Evolutionary conservation across 1,140 invertebrate species (phyloP), one percentile per base, ranked within the genome.

Genomic region (Hyles euphorbiae): DNA sequence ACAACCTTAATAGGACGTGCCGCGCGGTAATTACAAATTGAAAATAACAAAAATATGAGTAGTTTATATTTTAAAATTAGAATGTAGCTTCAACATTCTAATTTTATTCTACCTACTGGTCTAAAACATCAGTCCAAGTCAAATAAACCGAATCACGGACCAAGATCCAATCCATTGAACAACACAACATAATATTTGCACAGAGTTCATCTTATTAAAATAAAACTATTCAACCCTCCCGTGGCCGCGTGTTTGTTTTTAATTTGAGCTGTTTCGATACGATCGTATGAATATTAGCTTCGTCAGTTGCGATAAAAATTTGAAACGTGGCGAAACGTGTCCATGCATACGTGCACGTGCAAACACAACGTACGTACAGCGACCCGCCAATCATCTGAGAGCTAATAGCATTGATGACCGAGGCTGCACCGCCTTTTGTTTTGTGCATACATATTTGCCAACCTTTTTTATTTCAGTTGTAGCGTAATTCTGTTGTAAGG

Each of bases 241-340:
- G 5, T 22, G 22, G 22, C 22, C 32, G 11, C 36, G 7, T 63
- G 61, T 63, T 63, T 63, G 56, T 45, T 65, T 65, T 65, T 60
- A 56, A 67, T 60, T 52, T 53, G 40, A 56, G 12, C 47, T 12
- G 34, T n/a, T 50, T 22, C 34, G 63, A 61, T 58, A 52, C 53
- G 40, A 57, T 58, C 56, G 49, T 59, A 49, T 47, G 10, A 51
- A 53, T 58, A 51, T 47, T 52, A 56, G 32, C 60, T 32, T 12
- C 50, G 62, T 71, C 64, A 69, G 63, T 60, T 55, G 46, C 62
- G 63, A 62, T 74, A 69, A 74, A 72, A 70, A 71, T 64, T 63
- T 67, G 49, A 71, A 64, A 60, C 51, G 56, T 51, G 47, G 56
- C 65, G 53, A 52, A 63, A 73, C 77, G 77, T 80, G 77, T 68